Conservation (phyloP, 2,113 vertebrate genomes). For the Aramus guarauna region DNA sequence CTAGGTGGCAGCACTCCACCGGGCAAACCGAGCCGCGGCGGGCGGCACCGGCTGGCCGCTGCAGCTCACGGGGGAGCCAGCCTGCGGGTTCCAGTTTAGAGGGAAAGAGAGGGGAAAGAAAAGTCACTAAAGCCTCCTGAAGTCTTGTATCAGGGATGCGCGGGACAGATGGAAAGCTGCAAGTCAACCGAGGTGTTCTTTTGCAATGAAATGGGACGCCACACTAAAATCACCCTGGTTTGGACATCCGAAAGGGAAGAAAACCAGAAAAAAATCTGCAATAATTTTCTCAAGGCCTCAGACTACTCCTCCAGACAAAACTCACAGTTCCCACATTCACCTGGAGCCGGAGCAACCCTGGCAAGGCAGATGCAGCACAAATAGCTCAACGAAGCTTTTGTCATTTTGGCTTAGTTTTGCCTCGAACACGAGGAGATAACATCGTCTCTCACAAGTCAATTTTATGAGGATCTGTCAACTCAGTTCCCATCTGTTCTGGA, state of each 20-base stretch:
- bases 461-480: constrained; percentile 47
- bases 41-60: fast-evolving
- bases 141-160: fast-evolving
- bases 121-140: not conserved
- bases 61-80: not conserved
- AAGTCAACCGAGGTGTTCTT: not conserved
- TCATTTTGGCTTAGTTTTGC: constrained; percentile 37
- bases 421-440: not conserved
- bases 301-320: not conserved
- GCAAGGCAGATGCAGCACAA: not conserved
- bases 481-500: constrained; percentile 30
- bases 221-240: not conserved
- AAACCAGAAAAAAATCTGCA: not conserved
- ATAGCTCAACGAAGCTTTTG: not conserved
- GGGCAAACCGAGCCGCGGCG: not conserved
- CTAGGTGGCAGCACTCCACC: constrained; percentile 64
- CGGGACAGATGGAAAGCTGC: not conserved
- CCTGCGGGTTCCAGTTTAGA: not conserved
- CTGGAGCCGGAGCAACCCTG: not conserved
- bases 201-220: not conserved
- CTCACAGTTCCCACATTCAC: not conserved
- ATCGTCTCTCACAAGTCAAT: constrained; percentile 32
- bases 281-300: not conserved
- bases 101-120: not conserved
- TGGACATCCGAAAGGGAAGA: not conserved